These are phyloP conservation scores for Lanistes nyassanus DNA, from an alignment of 1,140 invertebrate genomes.

Conservation along the genomic window DNA sequence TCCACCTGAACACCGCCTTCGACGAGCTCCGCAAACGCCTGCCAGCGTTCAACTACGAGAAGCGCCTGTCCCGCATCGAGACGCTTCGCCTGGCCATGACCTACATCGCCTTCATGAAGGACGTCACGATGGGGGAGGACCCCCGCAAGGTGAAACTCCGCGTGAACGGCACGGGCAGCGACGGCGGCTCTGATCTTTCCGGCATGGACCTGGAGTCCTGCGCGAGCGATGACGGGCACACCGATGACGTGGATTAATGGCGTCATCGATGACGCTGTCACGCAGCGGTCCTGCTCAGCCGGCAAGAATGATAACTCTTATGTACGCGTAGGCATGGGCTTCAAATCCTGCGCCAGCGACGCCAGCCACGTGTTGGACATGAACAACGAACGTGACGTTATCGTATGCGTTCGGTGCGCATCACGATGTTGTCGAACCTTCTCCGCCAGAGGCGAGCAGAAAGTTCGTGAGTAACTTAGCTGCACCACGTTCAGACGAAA, in stretches of 20 bases:
- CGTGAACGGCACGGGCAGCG: neutral
- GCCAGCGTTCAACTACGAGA: constrained; percentile 61
- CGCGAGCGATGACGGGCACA: constrained; percentile 14
- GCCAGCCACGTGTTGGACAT: too few relatives aligned
- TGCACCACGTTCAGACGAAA: too few relatives aligned
- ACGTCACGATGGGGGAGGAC: constrained; percentile 73
- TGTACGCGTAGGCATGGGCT: too few relatives aligned
- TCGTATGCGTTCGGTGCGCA: too few relatives aligned
- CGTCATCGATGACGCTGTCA: neutral
- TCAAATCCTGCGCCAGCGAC: too few relatives aligned
- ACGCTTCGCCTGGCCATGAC: constrained; percentile 93
- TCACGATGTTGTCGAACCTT: too few relatives aligned
- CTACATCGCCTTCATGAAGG: constrained; percentile 97
- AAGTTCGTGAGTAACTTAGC: too few relatives aligned
- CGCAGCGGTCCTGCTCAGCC: neutral
- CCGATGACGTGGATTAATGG: constrained; percentile 12
- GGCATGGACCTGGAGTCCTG: constrained; percentile 17
- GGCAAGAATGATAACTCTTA: too few relatives aligned
- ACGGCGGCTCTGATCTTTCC: constrained; percentile 10
- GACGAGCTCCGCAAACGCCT: constrained; percentile 59
- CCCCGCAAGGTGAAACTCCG: constrained; percentile 41
- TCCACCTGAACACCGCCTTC: constrained; percentile 65
- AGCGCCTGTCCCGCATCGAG: constrained; percentile 74
- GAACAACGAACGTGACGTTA: too few relatives aligned
- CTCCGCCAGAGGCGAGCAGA: too few relatives aligned